Conservation (phyloP, 2,113 vertebrate species). For the Corythaeola cristata region DNA sequence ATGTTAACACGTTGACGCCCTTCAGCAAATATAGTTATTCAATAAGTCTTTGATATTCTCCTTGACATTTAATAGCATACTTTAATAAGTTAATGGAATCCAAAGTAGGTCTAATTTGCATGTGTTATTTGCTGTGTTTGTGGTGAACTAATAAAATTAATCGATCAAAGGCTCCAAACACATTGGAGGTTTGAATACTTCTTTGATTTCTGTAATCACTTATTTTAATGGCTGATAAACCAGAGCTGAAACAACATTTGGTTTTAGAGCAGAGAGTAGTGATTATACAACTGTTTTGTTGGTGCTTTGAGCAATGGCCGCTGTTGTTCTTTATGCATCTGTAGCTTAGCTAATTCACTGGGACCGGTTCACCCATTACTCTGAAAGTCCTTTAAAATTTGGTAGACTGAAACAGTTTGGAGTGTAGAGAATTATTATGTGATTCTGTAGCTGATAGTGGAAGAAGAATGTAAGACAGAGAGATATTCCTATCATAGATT, state of each 20-base stretch:
- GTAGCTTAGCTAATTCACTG: not conserved
- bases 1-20: constrained; percentile 24
- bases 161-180: not conserved
- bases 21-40: constrained; percentile 29
- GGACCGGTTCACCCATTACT: not conserved
- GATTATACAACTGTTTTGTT: not conserved
- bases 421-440: not conserved
- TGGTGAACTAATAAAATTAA: not conserved
- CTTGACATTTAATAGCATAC: constrained; percentile 9
- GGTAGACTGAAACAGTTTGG: not conserved
- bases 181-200: not conserved
- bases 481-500: not conserved
- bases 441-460: not conserved
- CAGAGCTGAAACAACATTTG: not conserved
- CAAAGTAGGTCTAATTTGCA: not conserved
- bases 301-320: not conserved
- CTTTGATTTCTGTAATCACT: not conserved
- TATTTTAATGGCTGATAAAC: constrained; percentile 20
- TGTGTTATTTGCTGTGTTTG: not conserved
- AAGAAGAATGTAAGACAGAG: not conserved
- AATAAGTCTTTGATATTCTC: not conserved
- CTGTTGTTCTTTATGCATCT: not conserved
- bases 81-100: constrained; percentile 20
- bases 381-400: not conserved
- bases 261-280: not conserved